Evolutionary conservation across 2,113 vertebrate genomes (phyloP), one percentile per base, ranked within the genome.

Genomic region (Siniperca knerii): DNA sequence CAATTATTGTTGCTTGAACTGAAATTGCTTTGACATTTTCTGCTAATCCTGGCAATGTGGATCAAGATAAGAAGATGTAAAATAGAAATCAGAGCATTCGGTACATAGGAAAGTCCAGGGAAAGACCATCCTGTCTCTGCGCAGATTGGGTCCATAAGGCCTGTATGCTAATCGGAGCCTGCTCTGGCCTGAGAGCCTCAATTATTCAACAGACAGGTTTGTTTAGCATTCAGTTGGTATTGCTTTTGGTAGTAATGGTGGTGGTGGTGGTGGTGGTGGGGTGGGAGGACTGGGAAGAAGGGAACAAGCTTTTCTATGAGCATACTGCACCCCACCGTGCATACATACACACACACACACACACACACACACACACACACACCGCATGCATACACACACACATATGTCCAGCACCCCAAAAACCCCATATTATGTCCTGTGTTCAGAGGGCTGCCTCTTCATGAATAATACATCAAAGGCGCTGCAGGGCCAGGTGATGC

Each of bases 181-280:
- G 83, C 92, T 90, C 85, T 76, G 92, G 92, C 91, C 92, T 62
- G 85, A 93, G 91, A 86, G 81, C 74, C 88, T 95, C 93, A 95
- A 95, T 96, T 94, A 95, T 96, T 96, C 94, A 96, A 86, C 92
- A 94, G 91, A 89, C 92, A 92, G 94, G 92, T 93, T 95, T 95
- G 94, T 95, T 95, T 94, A 95, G 93, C 91, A 96, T 96, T 95
- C 93, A 94, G 89, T 83, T 85, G 89, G 89, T 93, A 92, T 88
- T 93, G 93, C 91, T 92, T 90, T 93, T 92, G 92, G 82, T 93
- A 78, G 90, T 84, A 87, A 82, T 83, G 77, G 77, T 86, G 80
- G 74, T 77, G 75, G 48, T 89, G 79, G 11, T 69, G 65, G 66
- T 81, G 69, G 54, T 79, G 81, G 80, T 87, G 85, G 29, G 66